Base-by-base conservation (phyloP, 2,888 invertebrate species). In the Hyalella azteca region DNA sequence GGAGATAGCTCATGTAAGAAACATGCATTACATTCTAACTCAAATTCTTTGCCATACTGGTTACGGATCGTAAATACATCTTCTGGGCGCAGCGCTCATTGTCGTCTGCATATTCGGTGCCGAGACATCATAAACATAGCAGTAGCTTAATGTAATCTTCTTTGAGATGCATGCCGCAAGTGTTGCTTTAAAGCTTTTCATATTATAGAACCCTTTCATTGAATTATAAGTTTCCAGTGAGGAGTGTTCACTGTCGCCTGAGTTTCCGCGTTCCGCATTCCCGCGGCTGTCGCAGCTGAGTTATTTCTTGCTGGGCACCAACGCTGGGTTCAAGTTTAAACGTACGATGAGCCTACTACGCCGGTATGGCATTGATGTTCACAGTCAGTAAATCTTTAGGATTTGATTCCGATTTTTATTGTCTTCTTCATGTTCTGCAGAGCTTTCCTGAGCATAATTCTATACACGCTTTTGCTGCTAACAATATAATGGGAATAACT, bases 111-210 rank as follows among this genome's bases (percentile, higher is more conserved):
- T 66, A 66, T 66, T 66, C 32, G 66, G 66, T 11, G n/a, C 19
- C 19, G 15, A 4, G 7, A n/a, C 13, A 36, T 66, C 66, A 36
- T 66, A 66, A 36, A 66, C 36, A 66, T 36, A 66, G 36, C 32
- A 66, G 66, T 66, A 66, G 66, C 66, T 66, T 66, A 66, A 66
- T 66, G 66, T 66, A 36, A 66, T 66, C 66, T 66, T 22, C 66
- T 36, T 22, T 36, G 36, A 66, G 66, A 66, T 29, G 66, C 66
- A 66, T 66, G 36, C 66, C 66, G n/a, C 66, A 32, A 29, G 36
- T 66, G 29, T 66, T 15, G 36, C 66, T 15, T 22, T n/a, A n/a
- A 66, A 36, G 36, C 66, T 66, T 36, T 66, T 22, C 66, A 36
- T 66, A 66, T 66, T 66, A 66, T 36, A n/a, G 66, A n/a, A 29